Base-by-base conservation (phyloP, 2,113 vertebrate species). In the Chionodraco myersi region DNA sequence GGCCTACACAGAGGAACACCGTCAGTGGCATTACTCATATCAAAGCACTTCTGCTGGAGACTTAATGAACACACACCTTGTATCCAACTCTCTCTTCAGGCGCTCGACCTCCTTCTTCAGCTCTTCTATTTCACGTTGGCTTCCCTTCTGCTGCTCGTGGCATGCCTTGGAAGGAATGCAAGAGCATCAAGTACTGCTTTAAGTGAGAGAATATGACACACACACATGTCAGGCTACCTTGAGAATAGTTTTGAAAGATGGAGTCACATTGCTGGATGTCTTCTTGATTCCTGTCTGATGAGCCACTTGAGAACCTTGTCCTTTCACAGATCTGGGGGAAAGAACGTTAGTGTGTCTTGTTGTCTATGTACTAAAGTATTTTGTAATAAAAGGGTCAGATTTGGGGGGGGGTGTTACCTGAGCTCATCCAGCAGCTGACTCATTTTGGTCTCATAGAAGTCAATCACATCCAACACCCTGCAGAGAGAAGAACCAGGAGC, bases 401-500 rank as follows among this genome's bases (percentile, higher is more conserved):
- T 48, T 48, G 14, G 12, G 4, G 12, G 14, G 13, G 13, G 30
- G 15, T 5, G 44, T 72, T 91, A 97, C 96, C 95, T 96, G 73
- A 95, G 79, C 45, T 94, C 93, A 54, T 92, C 90, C 62, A 84
- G 90, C 60, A 96, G 81, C 73, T 91, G 94, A 70, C 89, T 91
- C 78, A 97, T 93, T 81, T 96, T 94, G 70, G 92, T 91, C 88
- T 98, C 97, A 56, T 97, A 98, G 78, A 96, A 94, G 83, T 96
- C 95, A 63, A 98, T 96, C 30, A 97, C 89, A 67, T 93, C 96
- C 91, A 97, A 87, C 77, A 96, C 92, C 89, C 96, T 98, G 91
- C 47, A 89, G 82, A 89, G 0, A 45, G 82, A 56, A 73, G 21
- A 52, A 57, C 6, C 5, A 48, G 6, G 16, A 18, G 14, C 15